These are phyloP conservation scores for Porphyrio hochstetteri DNA, from an alignment of 2,113 vertebrate species.

Conservation along the genomic window DNA sequence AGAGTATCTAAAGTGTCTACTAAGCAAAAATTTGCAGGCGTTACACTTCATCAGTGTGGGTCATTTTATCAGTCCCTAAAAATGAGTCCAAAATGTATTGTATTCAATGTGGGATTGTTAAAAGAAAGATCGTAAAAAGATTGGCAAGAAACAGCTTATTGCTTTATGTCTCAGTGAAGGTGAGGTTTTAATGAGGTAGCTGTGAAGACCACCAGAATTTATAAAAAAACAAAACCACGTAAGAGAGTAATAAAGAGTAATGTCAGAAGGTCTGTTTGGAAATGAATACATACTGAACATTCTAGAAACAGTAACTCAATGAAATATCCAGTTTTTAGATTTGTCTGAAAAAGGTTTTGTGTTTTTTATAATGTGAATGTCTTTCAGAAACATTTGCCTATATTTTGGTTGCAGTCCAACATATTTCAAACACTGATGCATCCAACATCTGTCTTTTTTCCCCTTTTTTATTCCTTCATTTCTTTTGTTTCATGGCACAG, in stretches of 20 bases:
- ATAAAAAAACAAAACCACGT: not conserved
- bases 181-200: not conserved
- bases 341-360: not conserved
- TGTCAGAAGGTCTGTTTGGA: not conserved
- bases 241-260: not conserved
- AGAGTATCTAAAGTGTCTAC: not conserved
- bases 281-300: not conserved
- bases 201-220: not conserved
- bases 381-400: not conserved
- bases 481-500: not conserved
- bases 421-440: not conserved
- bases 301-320: not conserved
- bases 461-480: not conserved
- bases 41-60: not conserved
- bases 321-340: not conserved
- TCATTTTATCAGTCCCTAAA: not conserved
- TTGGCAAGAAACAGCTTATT: not conserved
- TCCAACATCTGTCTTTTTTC: not conserved
- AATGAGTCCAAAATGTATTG: not conserved
- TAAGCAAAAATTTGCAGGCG: not conserved
- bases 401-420: not conserved
- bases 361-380: not conserved
- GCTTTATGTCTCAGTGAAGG: not conserved
- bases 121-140: too few relatives aligned
- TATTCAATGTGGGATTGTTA: not conserved